Conservation (phyloP, 2,888 invertebrate genomes). For the Neuroscelio doddi region DNA sequence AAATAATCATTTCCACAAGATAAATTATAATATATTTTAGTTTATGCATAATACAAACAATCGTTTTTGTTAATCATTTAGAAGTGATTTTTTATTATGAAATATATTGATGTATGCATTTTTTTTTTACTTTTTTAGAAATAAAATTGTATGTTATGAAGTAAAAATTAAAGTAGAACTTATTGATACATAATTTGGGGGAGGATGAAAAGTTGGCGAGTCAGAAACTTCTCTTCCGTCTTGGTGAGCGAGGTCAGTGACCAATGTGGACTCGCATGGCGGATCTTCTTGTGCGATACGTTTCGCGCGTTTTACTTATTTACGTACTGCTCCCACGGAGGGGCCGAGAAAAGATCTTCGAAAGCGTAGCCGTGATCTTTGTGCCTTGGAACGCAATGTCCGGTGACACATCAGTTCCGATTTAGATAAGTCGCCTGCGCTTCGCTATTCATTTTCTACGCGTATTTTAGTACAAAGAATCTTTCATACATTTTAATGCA, state of each 20-base stretch:
- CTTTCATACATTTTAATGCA: no score
- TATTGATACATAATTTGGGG: no score
- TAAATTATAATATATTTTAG: no score
- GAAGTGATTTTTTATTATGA: no score
- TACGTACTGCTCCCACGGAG: conserved; percentile 23
- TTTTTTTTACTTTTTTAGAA: no score
- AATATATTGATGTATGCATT: neutral
- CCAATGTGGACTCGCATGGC: conserved; percentile 10
- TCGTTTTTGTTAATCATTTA: no score
- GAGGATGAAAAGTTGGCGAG: conserved; percentile 7
- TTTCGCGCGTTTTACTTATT: conserved; percentile 30
- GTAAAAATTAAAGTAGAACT: no score
- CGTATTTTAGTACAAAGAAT: no score
- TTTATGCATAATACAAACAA: no score
- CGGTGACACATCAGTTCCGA: conserved; percentile 31
- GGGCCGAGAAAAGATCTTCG: conserved; percentile 4
- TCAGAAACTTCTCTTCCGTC: conserved; percentile 27
- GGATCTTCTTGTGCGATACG: neutral
- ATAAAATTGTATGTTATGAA: no score
- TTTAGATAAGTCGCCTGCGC: conserved; percentile 13
- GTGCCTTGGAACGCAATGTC: conserved; percentile 10
- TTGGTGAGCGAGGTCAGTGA: conserved; percentile 33
- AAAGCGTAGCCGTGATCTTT: conserved; percentile 11
- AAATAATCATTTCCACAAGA: no score
- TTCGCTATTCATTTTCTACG: conserved; percentile 10